These are phyloP conservation scores for Acronicta psi DNA, from an alignment of 2,888 invertebrate genomes.

Conservation along the genomic window DNA sequence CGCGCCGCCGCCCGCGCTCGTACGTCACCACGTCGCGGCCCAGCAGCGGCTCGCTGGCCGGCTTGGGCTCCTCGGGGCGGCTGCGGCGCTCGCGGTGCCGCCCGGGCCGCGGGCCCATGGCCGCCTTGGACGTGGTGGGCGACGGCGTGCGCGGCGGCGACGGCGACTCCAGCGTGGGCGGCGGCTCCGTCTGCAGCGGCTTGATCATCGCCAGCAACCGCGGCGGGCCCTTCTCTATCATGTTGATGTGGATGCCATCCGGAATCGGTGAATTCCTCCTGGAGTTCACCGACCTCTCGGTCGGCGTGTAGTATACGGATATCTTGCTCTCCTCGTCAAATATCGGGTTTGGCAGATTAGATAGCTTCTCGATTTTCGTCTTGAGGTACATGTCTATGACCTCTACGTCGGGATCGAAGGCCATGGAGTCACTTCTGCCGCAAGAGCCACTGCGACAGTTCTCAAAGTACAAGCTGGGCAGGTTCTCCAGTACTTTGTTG, in stretches of 20 bases:
- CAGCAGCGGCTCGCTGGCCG: slow-evolving; percentile 83
- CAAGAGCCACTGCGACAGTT: slow-evolving; percentile 96
- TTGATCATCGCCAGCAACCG: slow-evolving; percentile 77
- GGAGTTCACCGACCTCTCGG: slow-evolving; percentile 90
- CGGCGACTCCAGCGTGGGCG: slow-evolving; percentile 57
- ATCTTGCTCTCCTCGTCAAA: slow-evolving; percentile 91
- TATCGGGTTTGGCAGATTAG: slow-evolving; percentile 84
- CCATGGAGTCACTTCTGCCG: slow-evolving; percentile 92
- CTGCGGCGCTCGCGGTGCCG: slow-evolving; percentile 48
- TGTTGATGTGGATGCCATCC: slow-evolving; percentile 91
- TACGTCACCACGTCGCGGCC: slow-evolving; percentile 66
- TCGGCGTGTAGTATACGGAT: slow-evolving; percentile 95
- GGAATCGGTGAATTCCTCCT: slow-evolving; percentile 83
- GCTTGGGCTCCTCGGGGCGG: slow-evolving; percentile 66
- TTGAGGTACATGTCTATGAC: slow-evolving; percentile 92
- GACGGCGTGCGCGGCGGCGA: slow-evolving; percentile 50
- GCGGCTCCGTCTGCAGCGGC: slow-evolving; percentile 69
- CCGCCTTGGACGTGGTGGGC: slow-evolving; percentile 63
- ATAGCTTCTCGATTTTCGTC: slow-evolving; percentile 90
- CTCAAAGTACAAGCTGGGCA: slow-evolving; percentile 97
- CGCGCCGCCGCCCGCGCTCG: slow-evolving; percentile 56
- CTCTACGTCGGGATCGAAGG: slow-evolving; percentile 91
- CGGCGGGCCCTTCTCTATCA: slow-evolving; percentile 87
- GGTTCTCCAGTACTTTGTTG: slow-evolving; percentile 97
- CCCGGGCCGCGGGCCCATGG: slow-evolving; percentile 45